These are phyloP conservation scores for Phallusia fumigata DNA, from an alignment of 23 tunicate genomes.

Conservation along the genomic window DNA sequence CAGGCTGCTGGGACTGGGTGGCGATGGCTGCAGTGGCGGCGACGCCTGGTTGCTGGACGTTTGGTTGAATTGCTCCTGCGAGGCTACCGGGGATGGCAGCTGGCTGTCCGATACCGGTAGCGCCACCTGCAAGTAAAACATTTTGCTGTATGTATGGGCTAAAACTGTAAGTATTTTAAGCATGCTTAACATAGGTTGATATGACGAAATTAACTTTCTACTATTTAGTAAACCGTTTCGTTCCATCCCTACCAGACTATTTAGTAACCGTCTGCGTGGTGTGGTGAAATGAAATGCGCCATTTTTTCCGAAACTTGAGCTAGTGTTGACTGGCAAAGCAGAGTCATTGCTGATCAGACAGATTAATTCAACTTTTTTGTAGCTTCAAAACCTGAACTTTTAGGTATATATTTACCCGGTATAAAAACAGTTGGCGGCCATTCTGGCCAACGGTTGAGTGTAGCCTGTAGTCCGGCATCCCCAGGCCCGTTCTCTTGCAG, in stretches of 20 bases:
- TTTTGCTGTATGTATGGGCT: too few relatives aligned
- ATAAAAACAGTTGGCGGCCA: slow-evolving; percentile 96
- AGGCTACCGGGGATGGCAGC: slow-evolving; percentile 31
- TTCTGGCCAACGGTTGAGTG: slow-evolving; percentile 93
- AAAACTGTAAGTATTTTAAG: too few relatives aligned
- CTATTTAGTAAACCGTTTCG: too few relatives aligned
- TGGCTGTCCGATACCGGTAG: slow-evolving; percentile 67
- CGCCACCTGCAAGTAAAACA: slow-evolving; percentile 53
- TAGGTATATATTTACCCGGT: slow-evolving; percentile 67
- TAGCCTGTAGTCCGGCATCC: slow-evolving; percentile 87
- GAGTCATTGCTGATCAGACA: not conserved
- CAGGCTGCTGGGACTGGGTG: slow-evolving; percentile 45
- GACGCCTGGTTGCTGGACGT: slow-evolving; percentile 46
- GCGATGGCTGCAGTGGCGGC: slow-evolving; percentile 27
- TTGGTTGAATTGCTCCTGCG: slow-evolving; percentile 15
- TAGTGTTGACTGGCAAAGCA: too few relatives aligned
- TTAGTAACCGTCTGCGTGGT: too few relatives aligned
- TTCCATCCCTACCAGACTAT: too few relatives aligned
- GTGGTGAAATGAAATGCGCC: too few relatives aligned
- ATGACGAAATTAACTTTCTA: too few relatives aligned
- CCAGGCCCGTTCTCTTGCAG: slow-evolving; percentile 83
- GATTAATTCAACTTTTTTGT: not conserved
- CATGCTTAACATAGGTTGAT: too few relatives aligned
- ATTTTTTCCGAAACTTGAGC: too few relatives aligned
- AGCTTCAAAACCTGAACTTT: too few relatives aligned